Evolutionary conservation across 2,113 vertebrate species (phyloP), one percentile per base, ranked within the genome.

Genomic region (Oreochromis aureus): DNA sequence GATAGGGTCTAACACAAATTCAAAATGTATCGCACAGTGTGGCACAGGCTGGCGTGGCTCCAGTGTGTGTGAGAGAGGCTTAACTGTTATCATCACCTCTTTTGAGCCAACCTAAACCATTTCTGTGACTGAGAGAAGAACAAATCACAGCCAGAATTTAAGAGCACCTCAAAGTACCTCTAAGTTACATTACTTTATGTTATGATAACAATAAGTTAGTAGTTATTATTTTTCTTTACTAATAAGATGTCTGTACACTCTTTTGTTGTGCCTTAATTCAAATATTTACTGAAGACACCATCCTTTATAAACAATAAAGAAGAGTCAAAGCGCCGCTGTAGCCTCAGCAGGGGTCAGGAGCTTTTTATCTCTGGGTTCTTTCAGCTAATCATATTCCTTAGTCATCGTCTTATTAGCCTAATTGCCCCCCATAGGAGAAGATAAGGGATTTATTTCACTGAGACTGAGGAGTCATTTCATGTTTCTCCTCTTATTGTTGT

Each of bases 391-490:
- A 90, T 87, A 87, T 90, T 93, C 84, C 82, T 87, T 83, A 92
- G 90, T 92, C 87, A 84, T 91, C 16, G 69, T 78, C 81, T 86
- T 87, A 86, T 93, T 90, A 91, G 86, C 66, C 87, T 91, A 92
- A 94, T 89, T 92, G 71, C 85, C 71, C 82, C 53, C 48, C 61
- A 16, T 3, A 56, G 83, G 44, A 89, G 66, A 82, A 85, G 79
- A 93, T 78, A 41, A 46, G 58, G 54, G 63, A 59, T 88, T 87
- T 88, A 56, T 85, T 86, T 89, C 34, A 79, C 44, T 9, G n/a
- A 84, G 79, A 90, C 46, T 46, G 18, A 91, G 5, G 51, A 4
- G 34, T 80, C 54, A 82, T 93, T 89, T 93, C 32, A 88, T 89
- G 69, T 91, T 82, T 87, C 81, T 63, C 69, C 32, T 27, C 10